Evolutionary conservation across 2,113 vertebrate species (phyloP).

Genomic region (Gracilinanus agilis): DNA sequence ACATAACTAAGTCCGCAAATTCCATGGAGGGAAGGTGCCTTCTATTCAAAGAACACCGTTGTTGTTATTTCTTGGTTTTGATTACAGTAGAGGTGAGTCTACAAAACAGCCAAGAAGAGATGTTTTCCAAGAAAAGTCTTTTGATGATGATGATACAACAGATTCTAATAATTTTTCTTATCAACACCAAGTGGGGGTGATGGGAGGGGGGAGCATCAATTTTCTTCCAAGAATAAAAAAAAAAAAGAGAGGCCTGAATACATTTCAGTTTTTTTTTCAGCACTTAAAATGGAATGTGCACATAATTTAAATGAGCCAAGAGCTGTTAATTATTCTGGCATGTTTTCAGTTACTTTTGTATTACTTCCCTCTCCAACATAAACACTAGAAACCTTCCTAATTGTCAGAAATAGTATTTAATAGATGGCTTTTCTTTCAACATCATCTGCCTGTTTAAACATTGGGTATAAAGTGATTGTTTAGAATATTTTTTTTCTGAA

Average conservation of each 20-base stretch:
- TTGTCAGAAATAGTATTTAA: constrained; percentile 76
- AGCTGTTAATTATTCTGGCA: constrained; percentile 79
- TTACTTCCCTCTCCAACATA: constrained; percentile 75
- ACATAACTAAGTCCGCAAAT: constrained; percentile 17
- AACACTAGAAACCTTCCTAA: constrained; percentile 76
- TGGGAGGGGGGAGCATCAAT: constrained; percentile 28
- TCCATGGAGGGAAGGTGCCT: constrained; percentile 11
- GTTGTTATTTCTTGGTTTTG: constrained; percentile 63
- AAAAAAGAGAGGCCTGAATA: constrained; percentile 21
- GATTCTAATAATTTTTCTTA: constrained; percentile 52
- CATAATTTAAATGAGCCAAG: constrained; percentile 78
- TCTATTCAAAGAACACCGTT: constrained; percentile 40
- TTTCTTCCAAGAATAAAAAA: constrained; percentile 73
- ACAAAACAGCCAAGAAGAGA: constrained; percentile 49
- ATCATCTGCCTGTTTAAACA: constrained; percentile 61
- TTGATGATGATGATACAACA: constrained; percentile 24
- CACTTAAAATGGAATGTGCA: constrained; percentile 73
- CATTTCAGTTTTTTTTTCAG: constrained; percentile 39
- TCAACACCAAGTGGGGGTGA: constrained; percentile 54
- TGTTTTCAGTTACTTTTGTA: constrained; percentile 78
- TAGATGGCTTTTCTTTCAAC: constrained; percentile 62
- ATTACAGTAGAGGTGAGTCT: constrained; percentile 60
- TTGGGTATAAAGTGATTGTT: constrained; percentile 71
- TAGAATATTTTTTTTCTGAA: constrained; percentile 57
- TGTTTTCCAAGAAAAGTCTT: constrained; percentile 47